Conservation (phyloP, 2,797 vertebrate species). For the Lindbergichthys nudifrons region DNA sequence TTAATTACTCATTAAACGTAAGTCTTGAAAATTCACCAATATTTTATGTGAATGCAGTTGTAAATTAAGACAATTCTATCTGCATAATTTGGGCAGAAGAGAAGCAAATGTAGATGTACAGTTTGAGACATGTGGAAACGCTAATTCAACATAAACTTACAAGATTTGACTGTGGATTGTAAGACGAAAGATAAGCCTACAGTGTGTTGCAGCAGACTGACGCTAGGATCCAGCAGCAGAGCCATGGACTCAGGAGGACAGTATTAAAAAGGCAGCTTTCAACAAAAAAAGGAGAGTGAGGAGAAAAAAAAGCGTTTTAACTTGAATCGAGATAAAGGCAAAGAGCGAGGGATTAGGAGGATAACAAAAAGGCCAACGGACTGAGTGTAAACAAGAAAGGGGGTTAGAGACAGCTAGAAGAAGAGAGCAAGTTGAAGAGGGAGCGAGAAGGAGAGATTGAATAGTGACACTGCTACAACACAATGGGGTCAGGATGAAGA, state of each 20-base stretch:
- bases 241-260: conserved; percentile 54
- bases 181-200: conserved; percentile 21
- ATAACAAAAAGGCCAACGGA: conserved; percentile 73
- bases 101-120: neutral
- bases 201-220: conserved; percentile 45
- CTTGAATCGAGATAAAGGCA: conserved; percentile 58
- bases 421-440: conserved; percentile 55
- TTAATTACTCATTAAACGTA: neutral
- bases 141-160: neutral
- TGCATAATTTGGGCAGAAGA: neutral
- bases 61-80: neutral
- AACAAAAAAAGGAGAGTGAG: conserved; percentile 4
- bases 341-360: conserved; percentile 72
- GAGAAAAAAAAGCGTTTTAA: conserved; percentile 32
- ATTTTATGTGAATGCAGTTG: neutral
- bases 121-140: neutral
- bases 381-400: conserved; percentile 77
- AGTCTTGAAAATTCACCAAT: neutral
- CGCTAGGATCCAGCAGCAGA: conserved; percentile 55
- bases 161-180: conserved; percentile 8
- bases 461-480: conserved; percentile 83
- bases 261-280: conserved; percentile 56
- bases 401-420: conserved; percentile 70
- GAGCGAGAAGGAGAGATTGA: conserved; percentile 77
- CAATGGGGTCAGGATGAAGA: conserved; percentile 87